Evolutionary conservation across 2,113 vertebrate genomes (phyloP), one percentile per base, ranked within the genome.

Genomic region (Brachionichthys hirsutus): DNA sequence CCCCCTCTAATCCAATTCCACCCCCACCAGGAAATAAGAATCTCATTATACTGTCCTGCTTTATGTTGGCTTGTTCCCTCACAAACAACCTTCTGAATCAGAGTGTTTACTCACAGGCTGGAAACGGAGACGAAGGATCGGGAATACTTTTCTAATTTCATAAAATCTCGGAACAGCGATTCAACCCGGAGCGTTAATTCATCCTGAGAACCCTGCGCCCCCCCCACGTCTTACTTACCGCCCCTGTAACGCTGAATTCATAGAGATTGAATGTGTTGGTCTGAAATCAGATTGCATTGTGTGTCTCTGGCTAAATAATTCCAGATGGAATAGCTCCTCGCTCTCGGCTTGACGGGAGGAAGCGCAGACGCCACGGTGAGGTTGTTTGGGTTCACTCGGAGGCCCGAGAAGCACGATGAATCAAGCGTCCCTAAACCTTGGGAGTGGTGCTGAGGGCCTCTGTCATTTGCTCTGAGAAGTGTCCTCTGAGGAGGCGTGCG

Each of bases 1-100:
- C 70, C 83, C 47, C 75, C 80, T 73, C 81, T 92, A 92, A 92
- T 92, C 89, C 91, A 92, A 91, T 92, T 91, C 87, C 87, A 88
- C 80, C 85, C 80, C 79, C 77, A 83, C 57, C 75, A 73, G 71
- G 84, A 87, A 89, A 82, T 86, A 75, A 88, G 80, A 91, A 91
- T 89, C 84, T 88, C 87, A 91, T 90, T 90, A 89, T 87, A 75
- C 74, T 87, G 75, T 81, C 81, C 78, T 82, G 77, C 80, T 84
- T 91, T 87, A 85, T 84, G 82, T 84, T 70, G 73, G 78, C 84
- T 78, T 82, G 89, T 90, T 82, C 75, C 59, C 74, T 85, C 67
- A 78, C 81, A 82, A 83, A 86, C 83, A 76, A 71, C 80, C 83
- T 88, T 86, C 77, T 77, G 82, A 78, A 84, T 84, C 69, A 73